A percentile compares a stretch with the other conserved stretches of the same genome.
Conservation (phyloP, 2,888 invertebrate species). For the Sminthurinus aureus region DNA sequence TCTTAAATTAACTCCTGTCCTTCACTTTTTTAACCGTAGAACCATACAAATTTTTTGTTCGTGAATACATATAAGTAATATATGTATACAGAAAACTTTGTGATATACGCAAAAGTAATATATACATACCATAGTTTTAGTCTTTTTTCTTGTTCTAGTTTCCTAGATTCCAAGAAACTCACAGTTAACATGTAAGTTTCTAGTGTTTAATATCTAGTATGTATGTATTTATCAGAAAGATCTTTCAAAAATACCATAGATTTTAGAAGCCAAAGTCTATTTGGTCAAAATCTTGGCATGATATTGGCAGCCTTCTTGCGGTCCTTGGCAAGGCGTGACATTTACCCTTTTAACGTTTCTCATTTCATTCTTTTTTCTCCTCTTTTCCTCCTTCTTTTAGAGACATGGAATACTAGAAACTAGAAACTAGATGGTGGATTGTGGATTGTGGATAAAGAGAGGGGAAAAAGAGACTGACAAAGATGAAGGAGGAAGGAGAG, state of each 20-base stretch:
- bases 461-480: not conserved
- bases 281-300: not conserved
- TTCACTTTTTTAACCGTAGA: slow-evolving; percentile 2
- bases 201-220: not conserved
- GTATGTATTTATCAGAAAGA: not conserved
- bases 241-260: slow-evolving; percentile 20
- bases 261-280: not conserved
- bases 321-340: slow-evolving; percentile 21
- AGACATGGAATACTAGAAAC: too few species aligned
- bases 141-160: too few species aligned
- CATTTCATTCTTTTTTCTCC: not conserved
- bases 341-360: slow-evolving; percentile 28
- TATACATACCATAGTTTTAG: not conserved
- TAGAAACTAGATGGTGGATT: not conserved
- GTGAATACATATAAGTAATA: not conserved
- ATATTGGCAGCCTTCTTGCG: not conserved
- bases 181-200: too few species aligned
- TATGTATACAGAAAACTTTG: not conserved
- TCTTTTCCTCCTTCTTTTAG: slow-evolving; percentile 15
- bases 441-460: not conserved
- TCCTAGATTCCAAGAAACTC: too few species aligned
- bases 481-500: not conserved
- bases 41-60: not conserved
- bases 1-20: slow-evolving; percentile 31
- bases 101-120: not conserved